phyloP scores from a whole-genome alignment of 1,140 invertebrate species.

The Dinoponera quadriceps region DNA sequence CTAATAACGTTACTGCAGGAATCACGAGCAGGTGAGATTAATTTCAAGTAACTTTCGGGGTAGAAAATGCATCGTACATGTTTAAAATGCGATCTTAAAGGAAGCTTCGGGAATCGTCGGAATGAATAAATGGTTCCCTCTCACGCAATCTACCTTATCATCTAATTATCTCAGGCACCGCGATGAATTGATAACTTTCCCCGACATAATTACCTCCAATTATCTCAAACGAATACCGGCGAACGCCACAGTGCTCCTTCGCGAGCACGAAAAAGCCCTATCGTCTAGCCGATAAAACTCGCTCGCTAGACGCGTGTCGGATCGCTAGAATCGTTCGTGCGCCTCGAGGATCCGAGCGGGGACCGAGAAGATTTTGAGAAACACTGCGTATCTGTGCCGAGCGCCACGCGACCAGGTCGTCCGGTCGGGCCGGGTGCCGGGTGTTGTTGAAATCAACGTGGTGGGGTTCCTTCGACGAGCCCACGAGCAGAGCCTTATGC shows the following conservation, averaged over 20 bases:
- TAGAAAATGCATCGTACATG: not conserved
- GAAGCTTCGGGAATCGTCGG: not conserved
- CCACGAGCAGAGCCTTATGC: constrained; percentile 78
- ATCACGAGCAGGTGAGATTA: not conserved
- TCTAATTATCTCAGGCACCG: not conserved
- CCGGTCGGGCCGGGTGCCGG: constrained; percentile 79
- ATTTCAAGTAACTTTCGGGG: not conserved
- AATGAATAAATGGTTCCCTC: not conserved
- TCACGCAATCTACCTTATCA: not conserved
- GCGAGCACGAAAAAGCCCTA: not conserved
- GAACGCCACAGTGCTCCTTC: no score
- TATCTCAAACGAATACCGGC: no score
- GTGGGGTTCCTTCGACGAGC: constrained; percentile 80
- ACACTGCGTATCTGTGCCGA: constrained; percentile 82
- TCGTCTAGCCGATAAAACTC: no score
- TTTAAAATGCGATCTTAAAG: not conserved
- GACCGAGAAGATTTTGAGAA: constrained; percentile 77
- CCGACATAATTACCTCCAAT: no score
- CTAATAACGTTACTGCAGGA: not conserved
- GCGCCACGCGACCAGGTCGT: constrained; percentile 81
- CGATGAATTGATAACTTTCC: not conserved
- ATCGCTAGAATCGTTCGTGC: not conserved
- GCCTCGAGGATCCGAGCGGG: no score
- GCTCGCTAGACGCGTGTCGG: no score
- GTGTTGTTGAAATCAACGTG: constrained; percentile 83